Evolutionary conservation across 1,140 invertebrate species (phyloP), one percentile per base, ranked within the genome.

Genomic region (Eubasilissa regina): DNA sequence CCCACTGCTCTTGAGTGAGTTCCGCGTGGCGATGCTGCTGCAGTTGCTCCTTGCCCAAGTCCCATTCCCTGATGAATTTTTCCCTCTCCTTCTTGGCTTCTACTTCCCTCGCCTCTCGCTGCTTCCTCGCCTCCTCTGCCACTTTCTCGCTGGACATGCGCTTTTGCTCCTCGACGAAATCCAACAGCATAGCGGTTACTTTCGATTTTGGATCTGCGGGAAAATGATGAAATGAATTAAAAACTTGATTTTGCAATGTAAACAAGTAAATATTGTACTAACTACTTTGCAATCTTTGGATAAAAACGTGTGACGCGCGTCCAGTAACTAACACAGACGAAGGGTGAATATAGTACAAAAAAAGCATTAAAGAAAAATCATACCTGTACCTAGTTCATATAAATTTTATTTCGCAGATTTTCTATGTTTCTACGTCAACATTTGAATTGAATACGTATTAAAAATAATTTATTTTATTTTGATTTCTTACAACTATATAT

Each of bases 1-100:
- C 91, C 93, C 95, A 96, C 87, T 96, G 93, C 85, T 95, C 93
- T 89, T 96, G 95, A 0, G 92, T 92, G 91, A 95, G 93, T 78
- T 91, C 87, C 81, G 89, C 87, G 80, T 90, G 89, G 82, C 90
- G 84, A 1, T 43, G 17, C 13, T 87, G 81, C 81, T 87, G 85
- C 0, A 84, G 81, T 81, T 87, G 85, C 1, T 84, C 82, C 84
- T 94, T 94, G 1, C 93, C 92, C 13, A 91, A 84, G 83, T 94
- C 93, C 93, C 93, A 94, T 44, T 93, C 93, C 12, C 93, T 85
- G 7, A 94, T 85, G 75, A 92, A 90, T 9, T 88, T 86, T 70
- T 91, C 89, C 21, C 91, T 87, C 77, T 89, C 81, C 47, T 89
- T 87, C 68, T 90, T 87, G 21, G 87, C 84, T 76, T 90, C 85